Base-by-base conservation (phyloP, 2,797 vertebrate genomes). In the Betta splendens region DNA sequence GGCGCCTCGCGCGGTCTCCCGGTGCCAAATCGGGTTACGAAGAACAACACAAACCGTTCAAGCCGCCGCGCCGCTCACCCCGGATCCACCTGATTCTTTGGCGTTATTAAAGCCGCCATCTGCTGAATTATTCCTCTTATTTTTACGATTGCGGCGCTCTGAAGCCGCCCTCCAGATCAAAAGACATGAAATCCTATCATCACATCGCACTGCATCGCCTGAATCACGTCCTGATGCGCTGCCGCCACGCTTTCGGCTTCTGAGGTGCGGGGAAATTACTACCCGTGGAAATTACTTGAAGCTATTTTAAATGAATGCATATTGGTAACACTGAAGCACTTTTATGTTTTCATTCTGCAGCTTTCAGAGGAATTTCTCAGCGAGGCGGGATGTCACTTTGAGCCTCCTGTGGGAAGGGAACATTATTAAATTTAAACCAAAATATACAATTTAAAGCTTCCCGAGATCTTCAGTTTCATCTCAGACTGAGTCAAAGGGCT, bases 401-500 rank as follows among this genome's bases (percentile, higher is more conserved):
- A 25, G 10, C 3, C 6, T 29, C 48, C 54, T 42, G 23, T 18
- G 25, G 2, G 18, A 23, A 12, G 36, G 68, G 38, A 52, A 29
- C 13, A 45, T 43, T 48, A 55, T 63, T 57, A 26, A 5, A 18
- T n/a, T 39, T 18, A 40, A 6, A 53, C 22, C 35, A 63, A 70
- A 51, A 60, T 60, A 61, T 69, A 67, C 39, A 47, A 31, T 47
- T 59, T 55, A 49, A 53, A 60, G 37, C 48, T 47, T 53, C 17
- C 18, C 50, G 21, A 59, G 31, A 67, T 29, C 37, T 55, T 57
- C 51, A 62, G 38, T 65, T 78, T 64, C 49, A 76, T 60, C 38
- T 49, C 49, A 32, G 48, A 40, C 35, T 50, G 52, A 75, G 53
- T 65, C 63, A 47, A 37, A 2, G 0, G 22, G 43, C 38, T 73